Evolutionary conservation across 2,888 invertebrate species (phyloP), one percentile per base, ranked within the genome.

Genomic region (Eupithecia subumbrata): DNA sequence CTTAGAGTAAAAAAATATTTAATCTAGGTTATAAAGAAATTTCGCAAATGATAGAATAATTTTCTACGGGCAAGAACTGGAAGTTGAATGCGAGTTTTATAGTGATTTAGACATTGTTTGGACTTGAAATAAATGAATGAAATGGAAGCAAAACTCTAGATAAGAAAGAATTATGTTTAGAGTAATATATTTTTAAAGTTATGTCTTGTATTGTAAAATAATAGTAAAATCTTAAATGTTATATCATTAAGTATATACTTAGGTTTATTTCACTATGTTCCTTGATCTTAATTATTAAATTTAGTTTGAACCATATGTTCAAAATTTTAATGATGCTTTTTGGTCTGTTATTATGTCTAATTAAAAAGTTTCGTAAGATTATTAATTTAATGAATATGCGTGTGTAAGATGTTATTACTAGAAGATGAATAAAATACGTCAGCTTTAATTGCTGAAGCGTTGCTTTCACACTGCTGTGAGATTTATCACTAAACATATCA

Each of bases 401-500:
- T 88, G 83, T 86, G 82, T 80, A 79, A 82, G 77, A 74, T 77
- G 81, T 80, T 80, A 80, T 81, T 80, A 82, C 82, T 81, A 84
- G 75, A 79, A 80, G 82, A 82, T 82, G 82, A 82, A 82, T 83
- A 74, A 73, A 72, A 72, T 79, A 81, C 81, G 87, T 90, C 85
- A 85, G 94, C 94, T 94, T 94, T 92, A 87, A 89, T 85, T 88
- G 92, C 92, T 90, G 84, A 92, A 91, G 91, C 90, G 87, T 88
- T 87, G 92, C 92, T 92, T 91, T 89, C 88, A 88, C 86, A 85
- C 85, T 86, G 85, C 86, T 83, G 84, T 84, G 82, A 84, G 72
- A 80, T 71, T 85, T 89, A 89, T 40, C 91, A 92, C 90, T 88
- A 90, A 90, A 94, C 94, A 95, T 95, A 95, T 95, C 94, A 93